These are phyloP conservation scores for Allophyes oxyacanthae DNA, from an alignment of 2,888 invertebrate species.

Conservation along the genomic window DNA sequence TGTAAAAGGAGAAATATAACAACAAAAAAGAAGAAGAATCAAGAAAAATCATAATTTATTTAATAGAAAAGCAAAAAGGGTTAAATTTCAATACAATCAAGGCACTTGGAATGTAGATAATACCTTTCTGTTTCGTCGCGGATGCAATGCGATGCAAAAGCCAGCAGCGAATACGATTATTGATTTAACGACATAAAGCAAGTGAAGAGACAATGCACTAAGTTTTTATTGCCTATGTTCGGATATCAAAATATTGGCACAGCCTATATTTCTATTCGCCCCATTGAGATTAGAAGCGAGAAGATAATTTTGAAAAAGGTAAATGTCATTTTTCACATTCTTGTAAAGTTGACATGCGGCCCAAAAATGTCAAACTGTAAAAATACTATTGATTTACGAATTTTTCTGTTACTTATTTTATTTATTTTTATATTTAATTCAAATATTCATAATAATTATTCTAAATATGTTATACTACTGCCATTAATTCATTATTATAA, in stretches of 20 bases:
- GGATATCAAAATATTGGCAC: slow-evolving; percentile 4
- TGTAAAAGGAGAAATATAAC: too few relatives aligned
- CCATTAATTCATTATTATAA: too few relatives aligned
- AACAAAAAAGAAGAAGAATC: not conserved
- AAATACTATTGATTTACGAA: not conserved
- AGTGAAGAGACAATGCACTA: slow-evolving; percentile 46
- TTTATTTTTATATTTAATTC: too few relatives aligned
- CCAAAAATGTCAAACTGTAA: slow-evolving; percentile 19
- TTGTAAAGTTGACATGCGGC: not conserved
- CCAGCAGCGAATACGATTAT: slow-evolving; percentile 11
- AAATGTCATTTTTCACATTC: slow-evolving; percentile 33
- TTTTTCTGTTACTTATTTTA: too few relatives aligned
- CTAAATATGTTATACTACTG: not conserved
- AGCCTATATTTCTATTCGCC: slow-evolving; percentile 9
- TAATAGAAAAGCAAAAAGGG: not conserved
- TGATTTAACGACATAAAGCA: slow-evolving; percentile 37
- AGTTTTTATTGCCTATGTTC: slow-evolving; percentile 28
- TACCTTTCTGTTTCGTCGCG: slow-evolving; percentile 6
- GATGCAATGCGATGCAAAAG: slow-evolving; percentile 29
- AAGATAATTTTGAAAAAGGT: slow-evolving; percentile 3
- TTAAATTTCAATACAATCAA: not conserved
- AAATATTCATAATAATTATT: not conserved
- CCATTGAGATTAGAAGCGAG: slow-evolving; percentile 5
- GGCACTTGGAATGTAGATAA: slow-evolving; percentile 7
- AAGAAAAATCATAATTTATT: not conserved